A percentile compares a stretch with the other conserved stretches of the same genome.
Evolutionary conservation across 1,140 invertebrate species (phyloP).

Genomic region (Helicoverpa armigera): DNA sequence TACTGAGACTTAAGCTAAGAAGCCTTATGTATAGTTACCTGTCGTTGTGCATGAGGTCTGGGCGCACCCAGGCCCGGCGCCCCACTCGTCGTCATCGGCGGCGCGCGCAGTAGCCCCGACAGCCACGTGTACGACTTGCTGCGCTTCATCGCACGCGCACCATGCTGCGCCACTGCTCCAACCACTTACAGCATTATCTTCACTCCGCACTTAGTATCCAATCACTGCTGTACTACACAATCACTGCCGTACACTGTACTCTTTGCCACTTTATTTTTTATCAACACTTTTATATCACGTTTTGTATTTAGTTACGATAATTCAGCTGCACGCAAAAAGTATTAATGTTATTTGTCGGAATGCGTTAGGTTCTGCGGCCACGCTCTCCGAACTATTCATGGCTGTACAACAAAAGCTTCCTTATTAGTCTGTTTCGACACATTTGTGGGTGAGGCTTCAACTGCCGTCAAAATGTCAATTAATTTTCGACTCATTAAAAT

Average conservation of each 20-base stretch:
- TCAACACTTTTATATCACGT: slow-evolving; percentile 5
- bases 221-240: slow-evolving; percentile 5
- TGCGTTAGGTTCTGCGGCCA: background rate
- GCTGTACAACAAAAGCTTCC: slow-evolving; percentile 18
- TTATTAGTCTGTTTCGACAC: slow-evolving; percentile 56
- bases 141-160: slow-evolving; percentile 69
- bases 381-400: slow-evolving; percentile 29
- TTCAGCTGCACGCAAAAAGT: background rate
- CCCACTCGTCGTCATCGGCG: slow-evolving; percentile 72
- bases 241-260: background rate
- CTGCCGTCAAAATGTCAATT: slow-evolving; percentile 68
- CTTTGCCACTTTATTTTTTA: background rate
- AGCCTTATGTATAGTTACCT: slow-evolving; percentile 59
- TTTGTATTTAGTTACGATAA: background rate
- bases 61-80: slow-evolving; percentile 73
- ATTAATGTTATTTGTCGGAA: background rate
- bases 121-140: slow-evolving; percentile 84
- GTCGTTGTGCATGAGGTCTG: slow-evolving; percentile 69
- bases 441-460: slow-evolving; percentile 17
- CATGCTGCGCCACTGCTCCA: background rate
- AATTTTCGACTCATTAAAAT: slow-evolving; percentile 67
- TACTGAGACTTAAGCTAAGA: no score
- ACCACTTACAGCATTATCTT: background rate
- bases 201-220: slow-evolving; percentile 1
- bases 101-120: slow-evolving; percentile 76